A percentile compares a stretch with the other conserved stretches of the same genome.
These are phyloP conservation scores for Zoanthus solanderi DNA, from an alignment of 92 coral and sea anemone genomes.

Conservation along the genomic window DNA sequence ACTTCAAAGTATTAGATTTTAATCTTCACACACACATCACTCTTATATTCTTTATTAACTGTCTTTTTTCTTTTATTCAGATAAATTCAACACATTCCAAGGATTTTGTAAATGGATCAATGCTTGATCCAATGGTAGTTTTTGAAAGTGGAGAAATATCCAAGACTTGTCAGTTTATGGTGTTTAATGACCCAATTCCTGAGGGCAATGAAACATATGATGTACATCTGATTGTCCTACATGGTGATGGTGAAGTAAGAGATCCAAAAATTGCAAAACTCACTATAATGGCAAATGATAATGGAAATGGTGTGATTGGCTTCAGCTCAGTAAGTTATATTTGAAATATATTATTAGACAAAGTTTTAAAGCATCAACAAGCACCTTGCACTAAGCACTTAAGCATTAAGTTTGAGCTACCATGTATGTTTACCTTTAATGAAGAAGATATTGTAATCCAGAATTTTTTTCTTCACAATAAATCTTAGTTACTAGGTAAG, in stretches of 20 bases:
- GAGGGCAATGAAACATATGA: conserved; percentile 91
- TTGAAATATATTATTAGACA: background rate
- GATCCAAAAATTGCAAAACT: conserved; percentile 72
- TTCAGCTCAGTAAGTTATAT: conserved; percentile 60
- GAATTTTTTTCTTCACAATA: no score
- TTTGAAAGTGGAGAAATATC: conserved; percentile 46
- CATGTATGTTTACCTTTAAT: no score
- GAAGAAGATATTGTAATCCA: no score
- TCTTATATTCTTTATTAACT: background rate
- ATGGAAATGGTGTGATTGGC: conserved; percentile 92
- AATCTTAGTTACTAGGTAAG: no score
- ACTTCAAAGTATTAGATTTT: no score
- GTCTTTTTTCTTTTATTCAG: conserved; percentile 38
- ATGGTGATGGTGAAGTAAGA: conserved; percentile 48
- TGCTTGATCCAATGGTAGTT: background rate
- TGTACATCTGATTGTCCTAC: conserved; percentile 51
- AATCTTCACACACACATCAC: background rate
- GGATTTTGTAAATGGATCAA: conserved; percentile 46
- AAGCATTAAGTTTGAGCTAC: no score
- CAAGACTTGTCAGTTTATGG: conserved; percentile 60
- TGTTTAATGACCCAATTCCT: conserved; percentile 72
- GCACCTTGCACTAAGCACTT: no score
- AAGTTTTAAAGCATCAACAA: no score
- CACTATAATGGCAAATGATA: conserved; percentile 83
- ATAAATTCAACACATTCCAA: conserved; percentile 55